Percentiles rank a stretch among this genome's conserved stretches.
phyloP scores from a whole-genome alignment of 2,888 invertebrate species.

The Merodon equestris region DNA sequence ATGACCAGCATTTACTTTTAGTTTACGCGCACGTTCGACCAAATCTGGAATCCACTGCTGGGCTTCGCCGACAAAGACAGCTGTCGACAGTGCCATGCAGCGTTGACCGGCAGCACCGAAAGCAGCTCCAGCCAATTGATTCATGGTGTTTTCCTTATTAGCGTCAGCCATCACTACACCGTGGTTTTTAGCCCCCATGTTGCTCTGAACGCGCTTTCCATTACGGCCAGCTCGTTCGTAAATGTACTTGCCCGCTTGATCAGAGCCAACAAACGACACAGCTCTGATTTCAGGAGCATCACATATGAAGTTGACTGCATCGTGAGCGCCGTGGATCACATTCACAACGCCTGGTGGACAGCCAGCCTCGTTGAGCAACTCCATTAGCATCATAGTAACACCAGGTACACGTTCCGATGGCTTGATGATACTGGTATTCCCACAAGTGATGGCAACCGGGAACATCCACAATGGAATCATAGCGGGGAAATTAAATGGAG shows the following conservation, averaged over 20 bases:
- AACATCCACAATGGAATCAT: slow-evolving; percentile 99
- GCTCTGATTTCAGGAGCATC: slow-evolving; percentile 97
- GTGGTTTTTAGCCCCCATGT: slow-evolving; percentile 99
- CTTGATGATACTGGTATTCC: slow-evolving; percentile 96
- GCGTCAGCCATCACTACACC: slow-evolving; percentile 98
- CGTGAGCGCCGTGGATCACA: slow-evolving; percentile 96
- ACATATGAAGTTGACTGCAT: slow-evolving; percentile 98
- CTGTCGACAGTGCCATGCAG: slow-evolving; percentile 96
- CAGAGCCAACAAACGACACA: slow-evolving; percentile 99
- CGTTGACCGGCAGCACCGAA: slow-evolving; percentile 99
- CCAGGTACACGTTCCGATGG: slow-evolving; percentile 99
- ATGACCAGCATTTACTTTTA: slow-evolving; percentile 95
- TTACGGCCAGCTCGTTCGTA: slow-evolving; percentile 93
- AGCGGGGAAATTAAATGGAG: slow-evolving; percentile 99
- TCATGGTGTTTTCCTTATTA: slow-evolving; percentile 96
- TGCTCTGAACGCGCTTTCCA: slow-evolving; percentile 98
- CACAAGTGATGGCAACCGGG: slow-evolving; percentile 91
- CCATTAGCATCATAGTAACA: slow-evolving; percentile 96
- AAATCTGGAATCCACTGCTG: slow-evolving; percentile 96
- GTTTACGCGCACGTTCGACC: slow-evolving; percentile 87
- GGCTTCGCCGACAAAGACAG: slow-evolving; percentile 84
- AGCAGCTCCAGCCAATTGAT: slow-evolving; percentile 95
- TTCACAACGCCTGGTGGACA: slow-evolving; percentile 98
- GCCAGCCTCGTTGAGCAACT: slow-evolving; percentile 94
- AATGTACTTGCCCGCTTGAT: slow-evolving; percentile 96